phyloP scores from a whole-genome alignment of 1,140 invertebrate genomes.

The Macrotrachela quadricornifera region DNA sequence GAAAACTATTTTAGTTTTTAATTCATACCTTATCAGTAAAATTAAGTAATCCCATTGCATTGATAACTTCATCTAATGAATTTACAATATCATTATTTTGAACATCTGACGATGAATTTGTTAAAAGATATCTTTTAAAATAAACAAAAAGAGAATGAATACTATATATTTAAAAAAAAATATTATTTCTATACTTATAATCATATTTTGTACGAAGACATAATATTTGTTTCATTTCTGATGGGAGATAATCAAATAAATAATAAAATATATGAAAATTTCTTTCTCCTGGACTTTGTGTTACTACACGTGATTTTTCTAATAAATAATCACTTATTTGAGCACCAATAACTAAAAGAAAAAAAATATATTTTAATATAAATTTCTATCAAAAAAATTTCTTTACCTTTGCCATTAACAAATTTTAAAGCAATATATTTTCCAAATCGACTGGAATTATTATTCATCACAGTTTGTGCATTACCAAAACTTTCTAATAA shows the following conservation, averaged over 20 bases:
- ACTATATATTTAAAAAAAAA: no score
- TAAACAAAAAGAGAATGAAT: no score
- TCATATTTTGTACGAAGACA: no score
- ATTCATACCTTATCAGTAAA: no score
- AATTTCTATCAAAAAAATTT: conserved; percentile 33
- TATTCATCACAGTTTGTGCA: conserved; percentile 51
- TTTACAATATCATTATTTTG: conserved; percentile 6
- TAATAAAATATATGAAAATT: conserved; percentile 93
- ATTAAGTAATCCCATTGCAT: no score
- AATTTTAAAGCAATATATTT: conserved; percentile 60
- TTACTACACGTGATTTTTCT: conserved; percentile 70
- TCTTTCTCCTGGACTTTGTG: conserved; percentile 59
- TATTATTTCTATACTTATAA: no score
- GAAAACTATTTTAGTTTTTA: no score
- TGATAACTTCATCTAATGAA: conserved; percentile 7
- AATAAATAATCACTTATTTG: conserved; percentile 82
- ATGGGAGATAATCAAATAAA: no score
- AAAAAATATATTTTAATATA: no score
- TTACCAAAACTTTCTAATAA: conserved; percentile 43
- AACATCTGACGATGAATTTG: neutral
- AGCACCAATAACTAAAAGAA: conserved; percentile 38
- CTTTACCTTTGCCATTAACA: conserved; percentile 56
- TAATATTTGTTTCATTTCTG: conserved; percentile 32
- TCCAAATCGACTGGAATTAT: conserved; percentile 32
- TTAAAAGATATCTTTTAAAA: no score